A percentile compares a stretch with the other conserved stretches of the same genome.
Conservation (phyloP, 2,888 invertebrate genomes). For the Rapana venosa region DNA sequence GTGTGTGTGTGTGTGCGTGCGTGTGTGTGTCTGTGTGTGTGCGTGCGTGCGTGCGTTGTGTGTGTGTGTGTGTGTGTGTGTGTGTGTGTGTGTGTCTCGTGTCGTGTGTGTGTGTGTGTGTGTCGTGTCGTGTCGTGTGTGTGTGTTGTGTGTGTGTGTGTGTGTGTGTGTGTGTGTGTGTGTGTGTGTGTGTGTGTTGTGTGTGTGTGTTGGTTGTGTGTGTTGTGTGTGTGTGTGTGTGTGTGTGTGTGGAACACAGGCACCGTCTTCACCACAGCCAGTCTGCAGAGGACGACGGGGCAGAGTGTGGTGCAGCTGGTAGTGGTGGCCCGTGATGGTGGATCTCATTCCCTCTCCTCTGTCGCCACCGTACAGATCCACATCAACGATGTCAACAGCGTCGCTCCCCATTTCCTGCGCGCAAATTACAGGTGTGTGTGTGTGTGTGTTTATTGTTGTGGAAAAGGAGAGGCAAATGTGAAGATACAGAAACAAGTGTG, state of each 20-base stretch:
- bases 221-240: not conserved
- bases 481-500: too few relatives aligned
- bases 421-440: slow-evolving; percentile 91
- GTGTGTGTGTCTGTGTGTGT: slow-evolving; percentile 1
- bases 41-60: not conserved
- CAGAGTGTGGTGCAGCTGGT: slow-evolving; percentile 87
- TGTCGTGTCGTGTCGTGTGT: too few relatives aligned
- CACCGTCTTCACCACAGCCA: slow-evolving; percentile 88
- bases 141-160: too few relatives aligned
- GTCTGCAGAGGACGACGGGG: slow-evolving; percentile 82
- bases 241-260: slow-evolving; percentile 81
- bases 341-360: slow-evolving; percentile 86
- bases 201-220: not conserved
- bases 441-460: too few relatives aligned
- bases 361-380: slow-evolving; percentile 89
- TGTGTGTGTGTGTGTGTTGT: not conserved
- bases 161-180: not conserved
- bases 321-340: slow-evolving; percentile 91
- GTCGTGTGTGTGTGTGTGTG: not conserved
- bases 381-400: slow-evolving; percentile 96
- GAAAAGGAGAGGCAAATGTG: too few relatives aligned
- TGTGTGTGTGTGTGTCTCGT: not conserved
- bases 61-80: not conserved
- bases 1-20: not conserved
- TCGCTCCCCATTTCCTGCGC: slow-evolving; percentile 95